These are phyloP conservation scores for Procambarus virginalis DNA, from an alignment of 1,140 invertebrate species.

Conservation along the genomic window DNA sequence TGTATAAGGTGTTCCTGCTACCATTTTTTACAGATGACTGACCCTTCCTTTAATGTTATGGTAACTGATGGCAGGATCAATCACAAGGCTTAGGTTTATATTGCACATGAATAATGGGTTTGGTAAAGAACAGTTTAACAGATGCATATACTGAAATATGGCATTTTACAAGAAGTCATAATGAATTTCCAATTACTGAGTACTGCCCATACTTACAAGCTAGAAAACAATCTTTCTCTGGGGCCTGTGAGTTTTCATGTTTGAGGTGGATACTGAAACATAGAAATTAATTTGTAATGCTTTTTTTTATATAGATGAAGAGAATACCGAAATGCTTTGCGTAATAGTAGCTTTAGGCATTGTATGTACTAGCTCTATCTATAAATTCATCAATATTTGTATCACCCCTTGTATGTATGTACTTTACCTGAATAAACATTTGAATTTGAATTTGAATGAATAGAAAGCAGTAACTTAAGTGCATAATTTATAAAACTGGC, in stretches of 20 bases:
- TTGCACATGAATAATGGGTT: slow-evolving; percentile 43
- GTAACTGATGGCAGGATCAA: slow-evolving; percentile 36
- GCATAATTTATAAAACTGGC: not conserved
- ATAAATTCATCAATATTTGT: too few species aligned
- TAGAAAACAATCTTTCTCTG: not conserved
- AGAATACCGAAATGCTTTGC: not conserved
- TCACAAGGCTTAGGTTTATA: slow-evolving; percentile 55
- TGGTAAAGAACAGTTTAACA: not conserved
- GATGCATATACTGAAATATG: not conserved
- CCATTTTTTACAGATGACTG: not conserved
- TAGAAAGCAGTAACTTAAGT: not conserved
- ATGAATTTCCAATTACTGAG: not conserved
- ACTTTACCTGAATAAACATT: too few species aligned
- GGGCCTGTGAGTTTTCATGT: not conserved
- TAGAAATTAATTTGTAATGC: not conserved
- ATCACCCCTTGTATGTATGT: too few species aligned
- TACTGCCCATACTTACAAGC: not conserved
- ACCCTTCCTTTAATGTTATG: not conserved
- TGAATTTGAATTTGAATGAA: not conserved
- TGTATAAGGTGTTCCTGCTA: not conserved
- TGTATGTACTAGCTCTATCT: too few species aligned
- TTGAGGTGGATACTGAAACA: not conserved
- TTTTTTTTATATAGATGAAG: not conserved
- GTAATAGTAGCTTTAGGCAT: too few species aligned
- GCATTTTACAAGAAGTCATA: not conserved